A percentile compares a stretch with the other conserved stretches of the same genome.
Evolutionary conservation across 2,888 invertebrate species (phyloP).

Genomic region (Matsumyia berberina): DNA sequence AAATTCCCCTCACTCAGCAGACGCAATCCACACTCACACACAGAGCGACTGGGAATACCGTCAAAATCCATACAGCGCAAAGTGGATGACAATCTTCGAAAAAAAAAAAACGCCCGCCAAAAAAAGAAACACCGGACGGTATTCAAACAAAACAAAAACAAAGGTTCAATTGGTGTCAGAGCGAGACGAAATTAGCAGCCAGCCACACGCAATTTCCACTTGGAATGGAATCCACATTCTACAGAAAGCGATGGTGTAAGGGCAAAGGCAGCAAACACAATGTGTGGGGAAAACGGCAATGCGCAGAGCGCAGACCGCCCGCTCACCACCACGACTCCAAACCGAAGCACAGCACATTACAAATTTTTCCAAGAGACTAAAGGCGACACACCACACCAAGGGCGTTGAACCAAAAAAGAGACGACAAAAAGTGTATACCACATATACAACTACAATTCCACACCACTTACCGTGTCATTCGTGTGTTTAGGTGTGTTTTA

Average conservation of each 20-base stretch:
- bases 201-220: conserved; percentile 18
- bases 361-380: conserved; percentile 34
- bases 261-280: conserved; percentile 46
- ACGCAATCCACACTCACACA: conserved; percentile 51
- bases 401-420: conserved; percentile 75
- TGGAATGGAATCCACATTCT: conserved; percentile 57
- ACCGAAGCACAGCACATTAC: conserved; percentile 33
- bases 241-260: conserved; percentile 33
- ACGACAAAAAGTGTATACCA: conserved; percentile 60
- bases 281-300: conserved; percentile 59
- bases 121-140: conserved; percentile 63
- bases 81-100: conserved; percentile 48
- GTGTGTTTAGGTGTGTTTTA: conserved; percentile 57
- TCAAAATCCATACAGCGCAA: conserved; percentile 65
- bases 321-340: no score
- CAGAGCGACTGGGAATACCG: conserved; percentile 23
- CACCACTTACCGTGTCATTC: neutral
- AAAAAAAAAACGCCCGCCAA: conserved; percentile 70
- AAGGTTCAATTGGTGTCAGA: conserved; percentile 54
- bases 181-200: conserved; percentile 49
- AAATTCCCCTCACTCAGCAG: conserved; percentile 33
- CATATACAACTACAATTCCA: conserved; percentile 27
- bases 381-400: conserved; percentile 65
- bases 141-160: conserved; percentile 69
- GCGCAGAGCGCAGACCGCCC: conserved; percentile 45